Evolutionary conservation across 2,797 vertebrate species (phyloP).

Genomic region (Hemibagrus guttatus): DNA sequence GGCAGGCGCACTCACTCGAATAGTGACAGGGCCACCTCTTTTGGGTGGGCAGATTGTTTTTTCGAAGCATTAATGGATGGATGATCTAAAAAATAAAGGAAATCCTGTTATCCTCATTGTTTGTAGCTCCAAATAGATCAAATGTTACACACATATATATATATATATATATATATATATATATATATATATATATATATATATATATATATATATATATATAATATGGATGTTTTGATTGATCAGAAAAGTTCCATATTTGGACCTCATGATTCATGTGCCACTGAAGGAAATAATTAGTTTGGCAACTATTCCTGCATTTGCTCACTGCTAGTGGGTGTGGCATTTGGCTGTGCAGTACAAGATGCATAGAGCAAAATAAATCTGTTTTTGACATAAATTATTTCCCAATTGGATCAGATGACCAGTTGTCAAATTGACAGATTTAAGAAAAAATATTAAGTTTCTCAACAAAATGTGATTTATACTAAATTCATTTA

Average conservation of each 20-base stretch:
- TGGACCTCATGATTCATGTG: conserved; percentile 4
- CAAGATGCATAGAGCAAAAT: not conserved
- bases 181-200: too few species aligned
- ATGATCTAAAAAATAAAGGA: not conserved
- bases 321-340: conserved; percentile 32
- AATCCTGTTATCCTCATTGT: not conserved
- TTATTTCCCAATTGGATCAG: not conserved
- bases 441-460: too few species aligned
- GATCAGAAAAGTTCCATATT: conserved; percentile 15
- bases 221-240: not conserved
- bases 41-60: conserved; percentile 27
- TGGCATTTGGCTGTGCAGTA: conserved; percentile 2
- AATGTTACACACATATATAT: too few species aligned
- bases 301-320: conserved; percentile 3
- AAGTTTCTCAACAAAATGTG: too few species aligned
- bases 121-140: not conserved
- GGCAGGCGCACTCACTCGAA: conserved; percentile 13
- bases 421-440: not conserved
- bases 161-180: too few species aligned
- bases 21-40: conserved; percentile 1
- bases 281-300: conserved; percentile 24
- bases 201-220: too few species aligned
- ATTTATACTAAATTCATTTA: too few species aligned
- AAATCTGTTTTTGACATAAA: not conserved
- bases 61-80: conserved; percentile 5